These are phyloP conservation scores for Apogon hyalosoma DNA, from an alignment of 2,797 vertebrate genomes.

Conservation along the genomic window DNA sequence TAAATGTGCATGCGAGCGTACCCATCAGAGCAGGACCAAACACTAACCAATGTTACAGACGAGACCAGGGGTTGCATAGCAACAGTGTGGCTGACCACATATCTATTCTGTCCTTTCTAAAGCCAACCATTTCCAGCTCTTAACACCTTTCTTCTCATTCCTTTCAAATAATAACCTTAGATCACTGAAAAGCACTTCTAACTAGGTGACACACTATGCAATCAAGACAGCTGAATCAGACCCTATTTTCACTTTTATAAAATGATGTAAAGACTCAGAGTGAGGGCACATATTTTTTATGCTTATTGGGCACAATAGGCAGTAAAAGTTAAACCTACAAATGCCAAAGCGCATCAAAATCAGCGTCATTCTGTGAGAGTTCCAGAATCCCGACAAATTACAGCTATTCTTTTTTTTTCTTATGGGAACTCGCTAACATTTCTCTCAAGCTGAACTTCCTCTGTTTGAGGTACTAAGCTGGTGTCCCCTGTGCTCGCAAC, in stretches of 20 bases:
- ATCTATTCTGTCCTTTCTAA: constrained; percentile 74
- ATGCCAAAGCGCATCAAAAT: constrained; percentile 19
- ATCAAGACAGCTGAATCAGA: constrained; percentile 35
- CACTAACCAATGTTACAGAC: constrained; percentile 67
- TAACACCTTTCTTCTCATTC: constrained; percentile 66
- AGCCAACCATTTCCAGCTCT: constrained; percentile 67
- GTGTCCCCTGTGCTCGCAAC: constrained; percentile 69
- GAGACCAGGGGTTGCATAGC: constrained; percentile 85
- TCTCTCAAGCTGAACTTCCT: constrained; percentile 34
- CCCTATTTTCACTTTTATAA: constrained; percentile 38
- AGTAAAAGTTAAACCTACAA: constrained; percentile 17
- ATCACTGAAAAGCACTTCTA: constrained; percentile 49
- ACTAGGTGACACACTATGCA: constrained; percentile 47
- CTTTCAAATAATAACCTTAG: constrained; percentile 56
- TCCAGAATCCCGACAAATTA: constrained; percentile 18
- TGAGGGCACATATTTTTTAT: constrained; percentile 9
- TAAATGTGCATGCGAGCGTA: constrained; percentile 52
- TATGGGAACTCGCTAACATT: constrained; percentile 16
- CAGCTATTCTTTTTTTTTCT: constrained; percentile 6
- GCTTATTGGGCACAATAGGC: constrained; percentile 4
- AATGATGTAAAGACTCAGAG: constrained; percentile 35
- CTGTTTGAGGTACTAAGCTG: constrained; percentile 56
- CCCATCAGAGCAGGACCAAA: constrained; percentile 71
- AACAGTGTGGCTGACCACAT: constrained; percentile 85
- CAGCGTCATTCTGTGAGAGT: constrained; percentile 4